phyloP scores from a whole-genome alignment of 2,888 invertebrate genomes.

The Trachelus tabidus region DNA sequence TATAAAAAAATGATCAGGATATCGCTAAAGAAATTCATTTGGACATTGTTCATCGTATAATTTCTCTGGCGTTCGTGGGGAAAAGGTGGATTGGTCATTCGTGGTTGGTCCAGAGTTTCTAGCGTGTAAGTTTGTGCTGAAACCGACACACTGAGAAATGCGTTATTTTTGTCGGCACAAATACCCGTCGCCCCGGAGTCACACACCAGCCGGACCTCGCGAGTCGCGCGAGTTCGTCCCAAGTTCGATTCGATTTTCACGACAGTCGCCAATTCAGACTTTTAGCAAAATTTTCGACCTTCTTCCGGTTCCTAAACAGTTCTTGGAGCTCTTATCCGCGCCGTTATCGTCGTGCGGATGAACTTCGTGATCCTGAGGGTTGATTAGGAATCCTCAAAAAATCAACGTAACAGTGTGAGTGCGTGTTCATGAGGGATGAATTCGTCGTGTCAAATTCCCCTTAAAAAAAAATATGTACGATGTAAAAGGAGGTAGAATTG shows the following conservation, averaged over 20 bases:
- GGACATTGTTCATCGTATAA: neutral
- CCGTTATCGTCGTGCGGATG: neutral
- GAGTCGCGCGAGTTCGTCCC: conserved; percentile 38
- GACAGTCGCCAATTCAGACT: neutral
- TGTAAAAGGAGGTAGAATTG: conserved; percentile 1
- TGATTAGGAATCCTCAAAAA: neutral
- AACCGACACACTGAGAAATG: conserved; percentile 54
- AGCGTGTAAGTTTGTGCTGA: conserved; percentile 8
- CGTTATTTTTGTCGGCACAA: conserved; percentile 65
- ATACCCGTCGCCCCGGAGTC: conserved; percentile 45
- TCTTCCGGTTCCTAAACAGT: neutral
- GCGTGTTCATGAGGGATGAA: neutral
- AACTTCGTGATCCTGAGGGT: neutral
- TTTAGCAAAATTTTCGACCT: neutral
- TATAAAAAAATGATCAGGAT: neutral
- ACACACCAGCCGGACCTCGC: conserved; percentile 19
- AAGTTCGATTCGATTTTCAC: conserved; percentile 2
- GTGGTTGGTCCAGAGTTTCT: conserved; percentile 8
- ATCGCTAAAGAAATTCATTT: neutral
- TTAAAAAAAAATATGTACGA: neutral
- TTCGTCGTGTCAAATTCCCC: neutral
- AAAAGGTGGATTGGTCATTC: conserved; percentile 1
- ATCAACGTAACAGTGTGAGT: neutral
- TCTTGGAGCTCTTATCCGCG: neutral
- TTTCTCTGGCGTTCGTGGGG: neutral